Percentiles rank a stretch among this genome's conserved stretches.
These are phyloP conservation scores for Strigops habroptila DNA, from an alignment of 2,113 vertebrate species.

Conservation along the genomic window DNA sequence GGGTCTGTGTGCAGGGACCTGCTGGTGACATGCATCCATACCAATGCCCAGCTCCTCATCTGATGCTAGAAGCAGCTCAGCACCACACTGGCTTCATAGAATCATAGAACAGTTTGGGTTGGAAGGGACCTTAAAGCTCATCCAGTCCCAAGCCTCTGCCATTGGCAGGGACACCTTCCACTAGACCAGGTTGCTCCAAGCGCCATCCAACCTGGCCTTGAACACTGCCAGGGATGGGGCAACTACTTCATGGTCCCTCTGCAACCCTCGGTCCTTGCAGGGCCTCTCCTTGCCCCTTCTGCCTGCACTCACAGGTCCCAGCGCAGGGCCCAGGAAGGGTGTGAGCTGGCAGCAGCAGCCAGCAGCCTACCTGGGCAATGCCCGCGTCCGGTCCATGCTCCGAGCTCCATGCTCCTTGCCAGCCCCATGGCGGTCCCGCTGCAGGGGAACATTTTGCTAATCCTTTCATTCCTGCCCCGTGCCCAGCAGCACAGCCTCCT, in stretches of 20 bases:
- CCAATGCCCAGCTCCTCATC: not conserved
- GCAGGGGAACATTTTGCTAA: slow-evolving; percentile 1
- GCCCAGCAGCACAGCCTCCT: not conserved
- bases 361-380: not conserved
- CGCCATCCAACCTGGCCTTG: not conserved
- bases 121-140: not conserved
- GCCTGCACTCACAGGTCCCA: not conserved
- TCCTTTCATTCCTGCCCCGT: not conserved
- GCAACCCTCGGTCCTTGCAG: fast-evolving
- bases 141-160: not conserved
- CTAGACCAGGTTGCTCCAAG: not conserved
- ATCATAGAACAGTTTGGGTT: not conserved
- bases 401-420: not conserved
- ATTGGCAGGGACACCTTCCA: not conserved
- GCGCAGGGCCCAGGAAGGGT: not conserved
- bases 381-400: not conserved
- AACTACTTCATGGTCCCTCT: not conserved
- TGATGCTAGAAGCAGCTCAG: not conserved
- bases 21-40: fast-evolving
- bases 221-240: not conserved
- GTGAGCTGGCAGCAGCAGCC: not conserved
- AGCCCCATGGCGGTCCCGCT: not conserved
- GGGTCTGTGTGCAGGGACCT: fast-evolving
- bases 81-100: not conserved
- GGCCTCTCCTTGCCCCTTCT: fast-evolving